phyloP scores from a whole-genome alignment of 1,140 invertebrate genomes.

The Neodiprion fabricii region DNA sequence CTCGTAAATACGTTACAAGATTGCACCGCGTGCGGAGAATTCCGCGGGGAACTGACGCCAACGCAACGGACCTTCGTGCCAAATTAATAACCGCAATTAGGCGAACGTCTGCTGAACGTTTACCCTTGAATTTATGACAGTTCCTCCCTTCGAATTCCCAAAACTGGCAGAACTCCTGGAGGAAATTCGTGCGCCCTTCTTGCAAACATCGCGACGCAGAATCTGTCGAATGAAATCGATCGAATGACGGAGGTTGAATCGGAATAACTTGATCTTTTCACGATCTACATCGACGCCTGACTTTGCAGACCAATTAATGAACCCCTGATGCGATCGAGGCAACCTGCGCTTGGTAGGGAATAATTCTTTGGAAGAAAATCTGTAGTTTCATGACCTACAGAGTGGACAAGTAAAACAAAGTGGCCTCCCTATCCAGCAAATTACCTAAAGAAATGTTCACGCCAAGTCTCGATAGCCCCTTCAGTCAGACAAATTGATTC shows the following conservation, averaged over 20 bases:
- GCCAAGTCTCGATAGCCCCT: not conserved
- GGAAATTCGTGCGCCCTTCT: too few relatives aligned
- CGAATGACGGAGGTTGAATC: too few relatives aligned
- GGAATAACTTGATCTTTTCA: too few relatives aligned
- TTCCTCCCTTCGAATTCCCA: too few relatives aligned
- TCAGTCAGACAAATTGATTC: not conserved
- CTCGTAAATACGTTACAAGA: constrained; percentile 2
- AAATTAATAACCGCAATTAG: constrained; percentile 4
- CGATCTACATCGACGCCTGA: not conserved
- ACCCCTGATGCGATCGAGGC: not conserved
- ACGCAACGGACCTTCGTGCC: not conserved
- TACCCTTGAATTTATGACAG: too few relatives aligned
- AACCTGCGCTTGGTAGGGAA: not conserved
- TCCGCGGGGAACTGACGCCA: not conserved
- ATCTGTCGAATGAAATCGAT: too few relatives aligned
- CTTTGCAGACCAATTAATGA: not conserved
- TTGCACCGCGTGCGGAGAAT: constrained; percentile 1
- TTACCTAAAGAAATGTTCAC: not conserved
- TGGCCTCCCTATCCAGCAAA: not conserved
- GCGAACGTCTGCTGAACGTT: too few relatives aligned
- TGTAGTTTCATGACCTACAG: not conserved
- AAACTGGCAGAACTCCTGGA: too few relatives aligned
- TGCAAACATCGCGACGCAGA: too few relatives aligned
- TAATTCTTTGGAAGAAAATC: not conserved
- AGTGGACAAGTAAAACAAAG: not conserved